phyloP scores from a whole-genome alignment of 2,113 vertebrate genomes.

The Xenopus laevis region DNA sequence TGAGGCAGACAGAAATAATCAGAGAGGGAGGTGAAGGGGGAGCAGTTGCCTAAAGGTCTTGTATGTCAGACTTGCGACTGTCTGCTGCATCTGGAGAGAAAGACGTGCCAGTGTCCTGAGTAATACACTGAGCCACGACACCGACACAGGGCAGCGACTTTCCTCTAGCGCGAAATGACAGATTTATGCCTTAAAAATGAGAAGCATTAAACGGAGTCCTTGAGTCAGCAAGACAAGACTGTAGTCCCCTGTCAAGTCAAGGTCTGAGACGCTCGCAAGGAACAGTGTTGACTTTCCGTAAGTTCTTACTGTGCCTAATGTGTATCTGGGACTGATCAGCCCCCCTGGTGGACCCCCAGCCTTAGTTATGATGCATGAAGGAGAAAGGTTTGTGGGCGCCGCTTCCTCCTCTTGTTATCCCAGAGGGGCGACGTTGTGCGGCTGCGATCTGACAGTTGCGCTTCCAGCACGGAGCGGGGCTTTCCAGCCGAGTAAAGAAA shows the following conservation, averaged over 20 bases:
- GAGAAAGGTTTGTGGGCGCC: not conserved
- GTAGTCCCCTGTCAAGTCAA: not conserved
- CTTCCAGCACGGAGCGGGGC: not conserved
- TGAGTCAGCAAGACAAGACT: no score
- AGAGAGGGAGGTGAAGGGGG: not conserved
- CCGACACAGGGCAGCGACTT: slow-evolving; percentile 13
- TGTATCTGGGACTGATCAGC: not conserved
- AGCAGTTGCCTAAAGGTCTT: slow-evolving; percentile 13
- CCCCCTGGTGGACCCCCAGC: not conserved
- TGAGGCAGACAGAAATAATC: slow-evolving; percentile 10
- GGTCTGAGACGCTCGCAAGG: no score
- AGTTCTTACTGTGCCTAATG: not conserved
- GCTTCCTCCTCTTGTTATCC: not conserved
- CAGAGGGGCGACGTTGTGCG: slow-evolving; percentile 11
- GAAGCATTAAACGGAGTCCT: slow-evolving; percentile 4
- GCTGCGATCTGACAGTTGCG: not conserved
- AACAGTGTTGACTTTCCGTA: no score
- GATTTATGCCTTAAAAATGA: not conserved
- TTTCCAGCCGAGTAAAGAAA: not conserved
- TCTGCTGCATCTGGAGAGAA: slow-evolving; percentile 23
- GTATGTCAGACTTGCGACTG: slow-evolving; percentile 28
- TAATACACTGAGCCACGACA: not conserved
- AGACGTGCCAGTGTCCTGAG: slow-evolving; percentile 10
- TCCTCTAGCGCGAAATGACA: not conserved
- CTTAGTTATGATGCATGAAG: slow-evolving; percentile 21